Evolutionary conservation across 2,113 vertebrate species (phyloP).

Genomic region (Rhinolophus sinicus): DNA sequence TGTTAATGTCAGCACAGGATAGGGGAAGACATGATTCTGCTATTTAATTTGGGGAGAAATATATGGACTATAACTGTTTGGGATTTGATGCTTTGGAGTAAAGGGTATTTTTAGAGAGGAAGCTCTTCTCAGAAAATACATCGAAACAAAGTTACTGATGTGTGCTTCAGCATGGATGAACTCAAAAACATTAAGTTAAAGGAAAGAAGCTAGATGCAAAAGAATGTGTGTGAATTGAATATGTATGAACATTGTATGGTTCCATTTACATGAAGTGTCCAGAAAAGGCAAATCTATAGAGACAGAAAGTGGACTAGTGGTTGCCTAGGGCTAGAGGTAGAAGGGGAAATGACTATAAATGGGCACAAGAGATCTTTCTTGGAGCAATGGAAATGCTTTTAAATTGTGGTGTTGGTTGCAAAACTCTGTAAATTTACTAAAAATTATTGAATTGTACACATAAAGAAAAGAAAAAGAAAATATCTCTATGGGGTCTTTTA

Average conservation of each 20-base stretch:
- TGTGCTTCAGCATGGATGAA: background rate
- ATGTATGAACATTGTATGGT: background rate
- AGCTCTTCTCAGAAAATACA: constrained; percentile 15
- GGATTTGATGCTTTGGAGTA: constrained; percentile 38
- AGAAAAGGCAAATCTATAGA: constrained; percentile 22
- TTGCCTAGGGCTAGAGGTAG: background rate
- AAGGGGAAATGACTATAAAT: background rate
- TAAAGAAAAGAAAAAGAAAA: background rate
- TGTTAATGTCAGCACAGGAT: background rate
- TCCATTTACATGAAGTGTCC: constrained; percentile 5
- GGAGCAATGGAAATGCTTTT: constrained; percentile 41
- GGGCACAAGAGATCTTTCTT: background rate
- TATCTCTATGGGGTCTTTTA: background rate
- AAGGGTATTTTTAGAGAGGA: constrained; percentile 1
- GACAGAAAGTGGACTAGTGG: background rate
- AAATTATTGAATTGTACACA: constrained; percentile 24
- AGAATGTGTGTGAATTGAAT: background rate
- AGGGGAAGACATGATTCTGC: background rate
- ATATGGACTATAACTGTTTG: background rate
- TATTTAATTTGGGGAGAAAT: constrained; percentile 41
- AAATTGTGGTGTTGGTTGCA: background rate
- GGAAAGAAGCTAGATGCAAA: constrained; percentile 19
- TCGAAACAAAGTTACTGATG: background rate
- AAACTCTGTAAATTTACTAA: constrained; percentile 33
- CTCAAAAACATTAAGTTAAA: background rate